These are phyloP conservation scores for Drosophila mauritiana DNA, from an alignment of 1,140 invertebrate genomes.

Conservation along the genomic window DNA sequence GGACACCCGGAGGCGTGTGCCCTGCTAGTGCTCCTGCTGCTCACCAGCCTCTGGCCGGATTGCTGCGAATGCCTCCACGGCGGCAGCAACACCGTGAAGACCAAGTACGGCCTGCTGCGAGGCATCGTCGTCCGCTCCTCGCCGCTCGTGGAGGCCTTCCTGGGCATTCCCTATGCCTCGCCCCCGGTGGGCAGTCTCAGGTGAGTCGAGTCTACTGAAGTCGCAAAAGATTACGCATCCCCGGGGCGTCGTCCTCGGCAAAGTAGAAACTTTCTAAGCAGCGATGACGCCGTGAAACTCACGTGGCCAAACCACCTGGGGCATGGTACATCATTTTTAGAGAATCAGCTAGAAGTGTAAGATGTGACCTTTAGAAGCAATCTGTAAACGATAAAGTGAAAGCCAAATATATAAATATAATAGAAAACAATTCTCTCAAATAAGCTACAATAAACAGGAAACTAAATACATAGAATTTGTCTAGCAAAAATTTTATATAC, in stretches of 20 bases:
- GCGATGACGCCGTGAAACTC: slow-evolving; percentile 30
- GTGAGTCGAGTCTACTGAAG: slow-evolving; percentile 59
- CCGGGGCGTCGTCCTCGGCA: slow-evolving; percentile 13
- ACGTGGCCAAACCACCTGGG: not conserved
- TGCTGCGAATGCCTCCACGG: slow-evolving; percentile 75
- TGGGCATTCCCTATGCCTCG: slow-evolving; percentile 96
- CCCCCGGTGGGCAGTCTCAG: slow-evolving; percentile 85
- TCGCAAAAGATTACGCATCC: slow-evolving; percentile 37
- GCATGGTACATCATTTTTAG: not conserved
- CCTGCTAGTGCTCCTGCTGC: slow-evolving; percentile 57
- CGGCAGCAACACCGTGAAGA: slow-evolving; percentile 91
- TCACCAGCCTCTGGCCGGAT: slow-evolving; percentile 75
- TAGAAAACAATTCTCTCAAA: too few relatives aligned
- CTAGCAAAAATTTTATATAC: too few relatives aligned
- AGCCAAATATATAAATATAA: too few relatives aligned
- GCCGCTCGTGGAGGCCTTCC: slow-evolving; percentile 95
- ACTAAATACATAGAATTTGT: too few relatives aligned
- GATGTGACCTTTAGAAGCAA: not conserved
- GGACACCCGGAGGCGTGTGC: slow-evolving; percentile 46
- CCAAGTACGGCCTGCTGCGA: slow-evolving; percentile 94
- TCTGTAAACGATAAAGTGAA: too few relatives aligned
- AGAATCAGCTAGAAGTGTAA: not conserved
- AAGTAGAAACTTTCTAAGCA: not conserved
- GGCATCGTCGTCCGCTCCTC: slow-evolving; percentile 92
- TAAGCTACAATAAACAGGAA: too few relatives aligned